A percentile compares a stretch with the other conserved stretches of the same genome.
These are phyloP conservation scores for Gila robusta DNA, from an alignment of 2,797 vertebrate genomes.

Conservation along the genomic window DNA sequence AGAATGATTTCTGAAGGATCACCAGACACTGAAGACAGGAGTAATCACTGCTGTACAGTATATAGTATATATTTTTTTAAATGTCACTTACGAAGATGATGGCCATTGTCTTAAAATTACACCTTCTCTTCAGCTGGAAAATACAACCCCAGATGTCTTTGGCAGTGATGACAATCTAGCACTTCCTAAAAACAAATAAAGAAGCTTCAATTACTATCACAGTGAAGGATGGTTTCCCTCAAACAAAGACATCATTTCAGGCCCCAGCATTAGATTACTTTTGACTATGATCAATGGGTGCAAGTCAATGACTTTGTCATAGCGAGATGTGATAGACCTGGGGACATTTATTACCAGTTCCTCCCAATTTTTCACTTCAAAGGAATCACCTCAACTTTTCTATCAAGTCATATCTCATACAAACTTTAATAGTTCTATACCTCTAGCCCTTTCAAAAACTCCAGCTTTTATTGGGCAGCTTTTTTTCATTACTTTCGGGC, in stretches of 20 bases:
- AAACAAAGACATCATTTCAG: slow-evolving; percentile 68
- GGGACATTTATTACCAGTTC: slow-evolving; percentile 66
- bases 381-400: slow-evolving; percentile 28
- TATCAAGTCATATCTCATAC: slow-evolving; percentile 10
- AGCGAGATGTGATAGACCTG: slow-evolving; percentile 61
- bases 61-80: neutral
- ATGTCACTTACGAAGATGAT: neutral
- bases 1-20: neutral
- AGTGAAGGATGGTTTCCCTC: slow-evolving; percentile 68
- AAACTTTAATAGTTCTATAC: slow-evolving; percentile 12
- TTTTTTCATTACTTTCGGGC: slow-evolving; percentile 20
- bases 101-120: neutral
- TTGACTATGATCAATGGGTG: slow-evolving; percentile 69
- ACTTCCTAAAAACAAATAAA: slow-evolving; percentile 42
- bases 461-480: slow-evolving; percentile 19
- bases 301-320: slow-evolving; percentile 66
- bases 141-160: slow-evolving; percentile 3
- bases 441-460: slow-evolving; percentile 18
- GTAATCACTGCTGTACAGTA: neutral
- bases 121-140: neutral
- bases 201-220: slow-evolving; percentile 50
- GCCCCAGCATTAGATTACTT: slow-evolving; percentile 65
- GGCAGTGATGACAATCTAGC: slow-evolving; percentile 12
- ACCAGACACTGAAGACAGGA: neutral
- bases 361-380: slow-evolving; percentile 36